Base-by-base conservation (phyloP, 1,140 invertebrate genomes). In the Drosophila tristis region DNA sequence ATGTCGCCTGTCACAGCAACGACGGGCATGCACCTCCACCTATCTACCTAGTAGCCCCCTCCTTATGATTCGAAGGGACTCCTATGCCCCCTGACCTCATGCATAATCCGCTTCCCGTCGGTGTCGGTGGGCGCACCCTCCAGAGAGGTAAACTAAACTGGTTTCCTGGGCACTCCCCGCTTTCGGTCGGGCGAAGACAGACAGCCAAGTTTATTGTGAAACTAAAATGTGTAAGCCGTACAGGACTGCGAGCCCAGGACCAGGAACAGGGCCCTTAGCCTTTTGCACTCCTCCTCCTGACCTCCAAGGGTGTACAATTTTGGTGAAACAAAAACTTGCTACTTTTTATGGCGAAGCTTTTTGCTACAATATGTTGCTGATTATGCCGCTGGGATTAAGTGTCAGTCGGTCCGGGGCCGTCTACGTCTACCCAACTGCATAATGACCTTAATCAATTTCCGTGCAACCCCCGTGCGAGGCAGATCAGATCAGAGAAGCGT, bases 321-420 rank as follows among this genome's bases (percentile, higher is more conserved):
- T 43, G 67, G 57, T 66, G 73, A 62, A 78, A 81, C 74, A 81
- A 82, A 78, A 79, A 68, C 43, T 39, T 74, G 65, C 57, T 59
- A 62, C 57, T 60, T 53, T 84, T 80, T 79, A 65, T 66, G 63
- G 77, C 80, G 62, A 78, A 86, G 70, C 64, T 86, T 87, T 78
- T 87, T 87, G 82, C 79, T 89, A 79, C 84, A 89, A 89, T 89
- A 89, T 89, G 84, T 89, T 89, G 79, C 84, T 89, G 84, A 89
- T 89, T 89, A 85, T 85, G 80, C 84, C 84, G 80, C 85, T 90
- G 84, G 84, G 84, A 89, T 89, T 89, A 84, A 82, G 81, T 89
- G 82, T 87, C 81, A 86, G 81, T 73, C 55, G 44, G 78, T 47
- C 43, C 58, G 59, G 39, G 31, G 64, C 29, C 31, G 65, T 44